A percentile compares a stretch with the other conserved stretches of the same genome.
phyloP scores from a whole-genome alignment of 2,888 invertebrate species.

The Hymenopus coronatus region DNA sequence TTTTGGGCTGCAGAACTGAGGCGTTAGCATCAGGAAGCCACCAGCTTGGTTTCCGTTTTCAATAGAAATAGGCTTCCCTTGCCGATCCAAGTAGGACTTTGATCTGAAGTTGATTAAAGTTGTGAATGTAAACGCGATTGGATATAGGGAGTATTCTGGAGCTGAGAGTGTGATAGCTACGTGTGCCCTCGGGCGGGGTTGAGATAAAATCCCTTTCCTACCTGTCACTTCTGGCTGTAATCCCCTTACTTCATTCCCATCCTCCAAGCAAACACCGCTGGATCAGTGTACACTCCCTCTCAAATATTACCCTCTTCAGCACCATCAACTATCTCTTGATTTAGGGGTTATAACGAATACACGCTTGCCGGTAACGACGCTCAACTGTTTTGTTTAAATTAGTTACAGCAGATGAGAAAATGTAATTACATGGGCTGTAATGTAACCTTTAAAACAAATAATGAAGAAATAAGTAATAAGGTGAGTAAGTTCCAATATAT shows the following conservation, averaged over 20 bases:
- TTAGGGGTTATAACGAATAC: too few relatives aligned
- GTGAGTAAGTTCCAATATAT: too few relatives aligned
- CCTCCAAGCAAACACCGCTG: background rate
- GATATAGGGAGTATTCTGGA: background rate
- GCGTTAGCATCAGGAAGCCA: background rate
- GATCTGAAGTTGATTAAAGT: background rate
- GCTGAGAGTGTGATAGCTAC: background rate
- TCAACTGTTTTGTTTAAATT: too few relatives aligned
- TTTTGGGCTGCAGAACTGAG: background rate
- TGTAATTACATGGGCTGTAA: too few relatives aligned
- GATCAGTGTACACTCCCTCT: background rate
- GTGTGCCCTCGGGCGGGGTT: background rate
- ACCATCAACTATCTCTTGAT: too few relatives aligned
- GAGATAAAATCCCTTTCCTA: background rate
- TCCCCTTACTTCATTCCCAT: background rate
- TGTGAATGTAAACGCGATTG: background rate
- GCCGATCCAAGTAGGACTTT: background rate
- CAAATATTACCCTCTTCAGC: background rate
- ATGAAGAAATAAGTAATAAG: too few relatives aligned
- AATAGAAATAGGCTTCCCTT: background rate
- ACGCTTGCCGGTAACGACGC: too few relatives aligned
- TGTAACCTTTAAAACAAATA: too few relatives aligned
- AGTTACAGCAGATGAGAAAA: too few relatives aligned
- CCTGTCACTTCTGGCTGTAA: background rate
- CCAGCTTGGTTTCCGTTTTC: background rate